Evolutionary conservation across 1,140 invertebrate genomes (phyloP).

Genomic region (Schlechtendalia chinensis): DNA sequence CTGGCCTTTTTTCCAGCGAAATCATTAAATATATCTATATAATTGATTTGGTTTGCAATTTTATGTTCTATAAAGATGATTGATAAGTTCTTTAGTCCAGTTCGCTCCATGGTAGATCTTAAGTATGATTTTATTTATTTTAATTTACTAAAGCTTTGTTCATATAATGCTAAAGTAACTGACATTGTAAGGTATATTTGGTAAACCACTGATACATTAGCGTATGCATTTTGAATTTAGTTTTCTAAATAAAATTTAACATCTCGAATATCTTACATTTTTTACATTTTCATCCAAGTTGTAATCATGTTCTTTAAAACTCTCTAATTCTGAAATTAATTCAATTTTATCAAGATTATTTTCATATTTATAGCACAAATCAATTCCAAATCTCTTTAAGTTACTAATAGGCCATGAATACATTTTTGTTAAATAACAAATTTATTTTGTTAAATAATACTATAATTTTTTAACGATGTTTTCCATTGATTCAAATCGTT

Average conservation of each 20-base stretch:
- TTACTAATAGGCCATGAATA: background rate
- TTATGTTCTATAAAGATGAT: background rate
- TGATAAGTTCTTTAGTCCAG: background rate
- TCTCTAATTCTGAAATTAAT: conserved; percentile 34
- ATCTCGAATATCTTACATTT: background rate
- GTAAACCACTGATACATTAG: background rate
- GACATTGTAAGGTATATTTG: background rate
- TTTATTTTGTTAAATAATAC: conserved; percentile 18
- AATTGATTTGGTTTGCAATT: background rate
- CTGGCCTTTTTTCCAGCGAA: background rate
- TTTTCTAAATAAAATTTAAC: conserved; percentile 4
- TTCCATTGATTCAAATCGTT: conserved; percentile 39
- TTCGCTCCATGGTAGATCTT: background rate
- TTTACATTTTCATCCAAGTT: conserved; percentile 1
- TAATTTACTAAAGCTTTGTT: background rate
- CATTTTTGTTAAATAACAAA: no score
- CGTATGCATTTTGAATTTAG: background rate
- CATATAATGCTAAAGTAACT: background rate
- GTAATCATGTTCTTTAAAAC: conserved; percentile 1
- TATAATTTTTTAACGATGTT: conserved; percentile 10
- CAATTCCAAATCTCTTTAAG: background rate
- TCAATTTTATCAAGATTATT: background rate
- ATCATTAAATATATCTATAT: background rate
- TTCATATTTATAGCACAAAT: conserved; percentile 33
- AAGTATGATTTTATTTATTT: background rate